These are phyloP conservation scores for Nomada goodeniana DNA, from an alignment of 2,888 invertebrate genomes.

Conservation along the genomic window DNA sequence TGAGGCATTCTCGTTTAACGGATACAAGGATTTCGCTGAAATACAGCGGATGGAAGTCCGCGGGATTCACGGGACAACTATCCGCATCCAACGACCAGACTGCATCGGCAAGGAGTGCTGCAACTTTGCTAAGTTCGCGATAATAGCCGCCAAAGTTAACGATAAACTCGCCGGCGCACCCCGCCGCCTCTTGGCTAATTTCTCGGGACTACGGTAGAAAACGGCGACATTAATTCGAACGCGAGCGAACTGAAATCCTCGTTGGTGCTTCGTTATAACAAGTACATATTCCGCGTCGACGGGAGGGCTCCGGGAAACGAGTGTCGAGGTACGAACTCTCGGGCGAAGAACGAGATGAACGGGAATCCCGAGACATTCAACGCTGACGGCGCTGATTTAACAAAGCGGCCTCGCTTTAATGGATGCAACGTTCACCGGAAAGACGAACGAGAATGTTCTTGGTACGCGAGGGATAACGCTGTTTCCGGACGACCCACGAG, in stretches of 20 bases:
- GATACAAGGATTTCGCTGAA: slow-evolving; percentile 32
- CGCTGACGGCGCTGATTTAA: slow-evolving; percentile 37
- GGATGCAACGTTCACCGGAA: slow-evolving; percentile 22
- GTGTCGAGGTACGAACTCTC: not conserved
- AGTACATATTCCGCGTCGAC: not conserved
- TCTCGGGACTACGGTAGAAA: not conserved
- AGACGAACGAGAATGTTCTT: slow-evolving; percentile 19
- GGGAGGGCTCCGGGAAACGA: not conserved
- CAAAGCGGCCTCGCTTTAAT: slow-evolving; percentile 41
- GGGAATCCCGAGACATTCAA: slow-evolving; percentile 33
- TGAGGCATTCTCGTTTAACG: slow-evolving; percentile 61
- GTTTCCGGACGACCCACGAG: slow-evolving; percentile 1
- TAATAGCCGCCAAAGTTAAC: slow-evolving; percentile 37
- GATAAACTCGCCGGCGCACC: slow-evolving; percentile 20
- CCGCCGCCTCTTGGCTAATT: slow-evolving; percentile 22
- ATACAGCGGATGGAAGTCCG: slow-evolving; percentile 48
- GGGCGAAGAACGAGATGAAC: slow-evolving; percentile 32
- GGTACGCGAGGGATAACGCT: slow-evolving; percentile 34
- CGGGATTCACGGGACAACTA: slow-evolving; percentile 58
- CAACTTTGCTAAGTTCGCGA: slow-evolving; percentile 44
- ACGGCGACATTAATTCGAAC: not conserved
- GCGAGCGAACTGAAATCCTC: no score
- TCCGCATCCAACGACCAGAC: slow-evolving; percentile 15
- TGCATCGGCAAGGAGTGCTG: slow-evolving; percentile 27
- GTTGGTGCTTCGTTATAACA: slow-evolving; percentile 2